These are phyloP conservation scores for Baronia brevicornis DNA, from an alignment of 2,888 invertebrate genomes.

Conservation along the genomic window DNA sequence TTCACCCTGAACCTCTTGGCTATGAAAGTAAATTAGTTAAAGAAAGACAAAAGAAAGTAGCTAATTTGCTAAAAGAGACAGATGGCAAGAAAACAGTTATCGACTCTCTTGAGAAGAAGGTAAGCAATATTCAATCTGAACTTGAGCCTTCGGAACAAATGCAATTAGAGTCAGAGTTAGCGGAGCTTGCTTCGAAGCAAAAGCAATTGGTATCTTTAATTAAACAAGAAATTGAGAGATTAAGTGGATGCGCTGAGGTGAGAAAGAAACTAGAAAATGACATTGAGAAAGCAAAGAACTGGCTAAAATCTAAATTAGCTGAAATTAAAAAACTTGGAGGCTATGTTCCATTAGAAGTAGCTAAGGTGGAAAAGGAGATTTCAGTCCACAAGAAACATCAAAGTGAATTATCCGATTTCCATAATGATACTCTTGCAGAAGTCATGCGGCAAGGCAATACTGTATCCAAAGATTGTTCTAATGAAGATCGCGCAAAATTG, in stretches of 20 bases:
- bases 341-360: slow-evolving; percentile 85
- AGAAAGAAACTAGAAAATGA: slow-evolving; percentile 86
- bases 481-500: slow-evolving; percentile 79
- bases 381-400: slow-evolving; percentile 84
- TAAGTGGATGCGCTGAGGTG: slow-evolving; percentile 81
- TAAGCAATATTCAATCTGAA: slow-evolving; percentile 88
- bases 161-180: slow-evolving; percentile 83
- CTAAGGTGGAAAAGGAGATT: slow-evolving; percentile 89
- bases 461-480: slow-evolving; percentile 88
- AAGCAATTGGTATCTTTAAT: slow-evolving; percentile 82
- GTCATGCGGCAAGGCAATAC: slow-evolving; percentile 84
- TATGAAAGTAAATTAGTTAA: slow-evolving; percentile 86
- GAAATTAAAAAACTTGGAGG: slow-evolving; percentile 85
- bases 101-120: slow-evolving; percentile 88
- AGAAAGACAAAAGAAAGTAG: slow-evolving; percentile 81
- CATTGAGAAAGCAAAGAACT: slow-evolving; percentile 85
- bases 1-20: slow-evolving; percentile 81
- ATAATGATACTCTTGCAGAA: slow-evolving; percentile 83
- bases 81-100: slow-evolving; percentile 88
- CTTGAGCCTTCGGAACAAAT: slow-evolving; percentile 89
- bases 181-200: slow-evolving; percentile 83
- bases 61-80: slow-evolving; percentile 86
- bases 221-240: slow-evolving; percentile 82
- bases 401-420: slow-evolving; percentile 84
- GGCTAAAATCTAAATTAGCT: slow-evolving; percentile 85